Conservation (phyloP, 2,888 invertebrate genomes). For the Gari tellinella region DNA sequence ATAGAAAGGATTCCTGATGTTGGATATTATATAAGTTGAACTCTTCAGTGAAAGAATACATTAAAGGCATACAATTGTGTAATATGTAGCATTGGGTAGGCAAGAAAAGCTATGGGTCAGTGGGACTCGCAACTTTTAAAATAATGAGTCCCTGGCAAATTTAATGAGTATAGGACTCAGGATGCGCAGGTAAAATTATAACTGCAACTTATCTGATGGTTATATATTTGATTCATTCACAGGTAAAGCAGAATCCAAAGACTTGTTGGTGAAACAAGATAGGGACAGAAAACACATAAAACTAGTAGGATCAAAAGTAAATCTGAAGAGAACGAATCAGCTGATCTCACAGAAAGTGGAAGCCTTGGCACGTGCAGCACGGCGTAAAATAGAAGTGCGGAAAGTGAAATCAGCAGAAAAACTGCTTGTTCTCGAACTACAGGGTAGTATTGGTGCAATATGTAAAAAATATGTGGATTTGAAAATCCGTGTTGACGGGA, state of each 20-base stretch:
- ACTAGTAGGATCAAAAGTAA: conserved; percentile 32
- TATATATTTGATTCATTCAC: conserved; percentile 5
- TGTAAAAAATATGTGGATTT: conserved; percentile 47
- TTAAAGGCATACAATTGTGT: too few species aligned
- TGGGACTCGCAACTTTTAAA: too few species aligned
- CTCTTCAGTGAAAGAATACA: too few species aligned
- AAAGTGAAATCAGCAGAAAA: conserved; percentile 50
- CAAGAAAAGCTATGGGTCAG: too few species aligned
- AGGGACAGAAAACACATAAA: conserved; percentile 41
- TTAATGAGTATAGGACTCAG: too few species aligned
- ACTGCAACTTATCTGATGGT: too few species aligned
- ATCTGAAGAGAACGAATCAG: conserved; percentile 25
- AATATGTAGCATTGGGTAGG: too few species aligned
- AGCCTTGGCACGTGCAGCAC: conserved; percentile 28
- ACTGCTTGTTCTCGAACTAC: conserved; percentile 38
- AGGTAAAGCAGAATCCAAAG: conserved; percentile 43
- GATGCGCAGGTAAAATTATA: too few species aligned
- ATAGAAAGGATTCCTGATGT: too few species aligned
- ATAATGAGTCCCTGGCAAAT: too few species aligned
- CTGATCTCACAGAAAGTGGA: conserved; percentile 35
- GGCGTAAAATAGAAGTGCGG: conserved; percentile 41
- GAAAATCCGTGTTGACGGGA: conserved; percentile 46
- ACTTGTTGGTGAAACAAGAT: conserved; percentile 46
- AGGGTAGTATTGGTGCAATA: conserved; percentile 47
- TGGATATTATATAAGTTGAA: too few species aligned